A percentile compares a stretch with the other conserved stretches of the same genome.
Conservation (phyloP, 2,113 vertebrate species). For the Sturnus vulgaris region DNA sequence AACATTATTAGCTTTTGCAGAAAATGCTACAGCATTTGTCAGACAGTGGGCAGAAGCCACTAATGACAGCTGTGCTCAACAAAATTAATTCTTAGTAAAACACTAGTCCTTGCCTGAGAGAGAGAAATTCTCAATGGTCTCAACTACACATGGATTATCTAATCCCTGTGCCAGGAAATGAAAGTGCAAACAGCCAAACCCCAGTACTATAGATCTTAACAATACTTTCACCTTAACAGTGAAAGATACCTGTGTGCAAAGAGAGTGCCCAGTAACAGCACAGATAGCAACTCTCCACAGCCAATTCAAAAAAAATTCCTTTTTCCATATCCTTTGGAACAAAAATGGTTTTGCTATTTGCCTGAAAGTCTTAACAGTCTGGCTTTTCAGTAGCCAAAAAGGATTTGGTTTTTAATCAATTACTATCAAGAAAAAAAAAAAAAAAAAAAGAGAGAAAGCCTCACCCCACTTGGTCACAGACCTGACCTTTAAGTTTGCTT, state of each 20-base stretch:
- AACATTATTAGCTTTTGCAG: background rate
- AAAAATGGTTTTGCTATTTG: background rate
- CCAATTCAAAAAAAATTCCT: background rate
- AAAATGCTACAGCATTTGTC: background rate
- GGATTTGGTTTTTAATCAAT: background rate
- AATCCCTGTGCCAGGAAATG: background rate
- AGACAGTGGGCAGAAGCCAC: constrained; percentile 5
- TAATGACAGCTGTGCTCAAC: background rate
- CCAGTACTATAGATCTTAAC: background rate
- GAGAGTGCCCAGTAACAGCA: background rate
- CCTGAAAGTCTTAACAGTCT: background rate
- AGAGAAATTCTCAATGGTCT: background rate
- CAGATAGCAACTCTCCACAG: background rate
- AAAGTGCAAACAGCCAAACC: background rate
- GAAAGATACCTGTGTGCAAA: background rate
- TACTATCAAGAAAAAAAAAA: background rate
- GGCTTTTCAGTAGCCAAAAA: background rate
- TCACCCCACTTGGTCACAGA: background rate
- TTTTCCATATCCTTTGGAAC: background rate
- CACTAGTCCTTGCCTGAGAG: background rate
- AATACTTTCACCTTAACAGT: background rate
- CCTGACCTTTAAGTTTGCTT: background rate
- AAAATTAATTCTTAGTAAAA: background rate
- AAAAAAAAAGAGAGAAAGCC: background rate
- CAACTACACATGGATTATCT: background rate